Percentiles rank a stretch among this genome's conserved stretches.
phyloP scores from a whole-genome alignment of 2,888 invertebrate genomes.

The Tachystola acroxantha region DNA sequence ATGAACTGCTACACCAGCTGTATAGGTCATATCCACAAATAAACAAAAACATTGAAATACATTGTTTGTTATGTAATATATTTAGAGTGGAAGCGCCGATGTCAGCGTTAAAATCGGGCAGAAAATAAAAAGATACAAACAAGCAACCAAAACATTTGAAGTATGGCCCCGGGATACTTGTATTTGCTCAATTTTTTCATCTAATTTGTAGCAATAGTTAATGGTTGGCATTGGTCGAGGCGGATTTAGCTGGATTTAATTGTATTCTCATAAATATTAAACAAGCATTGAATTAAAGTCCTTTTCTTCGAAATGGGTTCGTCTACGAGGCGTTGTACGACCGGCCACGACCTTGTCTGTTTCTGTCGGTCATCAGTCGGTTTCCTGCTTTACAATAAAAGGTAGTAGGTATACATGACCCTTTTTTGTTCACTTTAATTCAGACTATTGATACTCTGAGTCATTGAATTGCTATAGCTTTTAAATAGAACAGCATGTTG shows the following conservation, averaged over 20 bases:
- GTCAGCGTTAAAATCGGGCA: too few species aligned
- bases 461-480: slow-evolving; percentile 43
- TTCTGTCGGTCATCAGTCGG: slow-evolving; percentile 50
- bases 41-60: too few species aligned
- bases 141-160: too few species aligned
- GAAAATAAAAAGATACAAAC: too few species aligned
- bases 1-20: too few species aligned
- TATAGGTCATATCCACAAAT: too few species aligned
- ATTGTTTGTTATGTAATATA: too few species aligned
- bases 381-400: slow-evolving; percentile 42
- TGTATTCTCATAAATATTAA: slow-evolving; percentile 26
- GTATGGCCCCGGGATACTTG: too few species aligned
- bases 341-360: slow-evolving; percentile 58
- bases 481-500: slow-evolving; percentile 45
- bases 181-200: too few species aligned
- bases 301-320: slow-evolving; percentile 23
- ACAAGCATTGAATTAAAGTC: slow-evolving; percentile 22
- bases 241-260: slow-evolving; percentile 12
- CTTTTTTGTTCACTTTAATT: slow-evolving; percentile 48
- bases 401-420: slow-evolving; percentile 27
- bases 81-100: too few species aligned
- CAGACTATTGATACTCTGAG: slow-evolving; percentile 38
- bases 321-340: slow-evolving; percentile 58
- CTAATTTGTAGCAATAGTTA: too few species aligned
- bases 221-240: not conserved